phyloP scores from a whole-genome alignment of 2,113 vertebrate genomes.

The Engystomops pustulosus region DNA sequence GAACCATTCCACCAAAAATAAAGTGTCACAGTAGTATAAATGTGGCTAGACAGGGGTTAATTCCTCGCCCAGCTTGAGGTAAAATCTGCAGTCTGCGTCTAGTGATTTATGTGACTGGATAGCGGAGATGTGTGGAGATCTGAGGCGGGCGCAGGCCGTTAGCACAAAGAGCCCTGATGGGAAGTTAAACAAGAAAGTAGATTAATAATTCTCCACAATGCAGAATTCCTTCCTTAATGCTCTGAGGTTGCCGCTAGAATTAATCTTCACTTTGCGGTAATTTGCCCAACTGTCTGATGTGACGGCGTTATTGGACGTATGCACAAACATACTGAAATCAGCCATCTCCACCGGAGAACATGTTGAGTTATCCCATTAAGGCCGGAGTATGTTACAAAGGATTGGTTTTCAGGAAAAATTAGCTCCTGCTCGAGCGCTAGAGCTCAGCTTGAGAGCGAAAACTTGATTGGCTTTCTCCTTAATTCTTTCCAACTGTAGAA shows the following conservation, averaged over 20 bases:
- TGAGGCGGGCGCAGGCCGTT: slow-evolving; percentile 7
- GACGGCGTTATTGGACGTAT: slow-evolving; percentile 66
- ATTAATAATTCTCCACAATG: slow-evolving; percentile 74
- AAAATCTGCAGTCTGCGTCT: slow-evolving; percentile 67
- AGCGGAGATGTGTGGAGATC: slow-evolving; percentile 63
- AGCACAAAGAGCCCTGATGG: slow-evolving; percentile 64
- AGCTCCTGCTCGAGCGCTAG: slow-evolving; percentile 82
- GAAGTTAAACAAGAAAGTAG: slow-evolving; percentile 77
- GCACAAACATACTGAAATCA: slow-evolving; percentile 72
- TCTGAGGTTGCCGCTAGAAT: slow-evolving; percentile 72
- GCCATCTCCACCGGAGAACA: slow-evolving; percentile 72
- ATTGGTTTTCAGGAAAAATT: slow-evolving; percentile 83
- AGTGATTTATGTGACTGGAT: slow-evolving; percentile 77
- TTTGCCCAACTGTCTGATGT: slow-evolving; percentile 74
- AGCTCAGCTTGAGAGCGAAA: slow-evolving; percentile 81
- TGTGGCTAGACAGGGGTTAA: slow-evolving; percentile 17
- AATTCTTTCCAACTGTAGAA: slow-evolving; percentile 62
- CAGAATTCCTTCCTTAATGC: slow-evolving; percentile 65
- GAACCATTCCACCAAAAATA: not conserved
- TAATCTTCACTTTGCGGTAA: slow-evolving; percentile 69
- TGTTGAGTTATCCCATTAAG: slow-evolving; percentile 75
- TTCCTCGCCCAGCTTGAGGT: slow-evolving; percentile 3
- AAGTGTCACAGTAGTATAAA: slow-evolving; percentile 3
- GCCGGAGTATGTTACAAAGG: slow-evolving; percentile 80
- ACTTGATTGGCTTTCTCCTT: slow-evolving; percentile 66